phyloP scores from a whole-genome alignment of 2,113 vertebrate genomes.

The Larimichthys polyactis region DNA sequence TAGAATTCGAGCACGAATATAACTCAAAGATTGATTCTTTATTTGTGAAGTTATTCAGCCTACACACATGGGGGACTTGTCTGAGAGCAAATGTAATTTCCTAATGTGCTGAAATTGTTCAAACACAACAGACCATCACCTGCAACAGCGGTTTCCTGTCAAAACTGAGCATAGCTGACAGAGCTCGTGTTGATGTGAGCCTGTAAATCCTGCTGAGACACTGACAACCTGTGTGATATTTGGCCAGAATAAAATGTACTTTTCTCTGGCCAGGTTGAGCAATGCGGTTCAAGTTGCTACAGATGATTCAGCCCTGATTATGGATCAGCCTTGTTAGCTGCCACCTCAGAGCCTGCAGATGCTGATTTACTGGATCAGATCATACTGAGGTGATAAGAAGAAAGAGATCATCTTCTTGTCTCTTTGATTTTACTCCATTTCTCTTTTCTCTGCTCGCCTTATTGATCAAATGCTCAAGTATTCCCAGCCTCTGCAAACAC shows the following conservation, averaged over 20 bases:
- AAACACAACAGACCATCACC: slow-evolving; percentile 14
- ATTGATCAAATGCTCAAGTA: slow-evolving; percentile 41
- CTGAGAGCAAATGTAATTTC: slow-evolving; percentile 22
- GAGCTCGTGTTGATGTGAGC: neutral
- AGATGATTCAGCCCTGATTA: slow-evolving; percentile 43
- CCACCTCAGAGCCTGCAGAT: slow-evolving; percentile 44
- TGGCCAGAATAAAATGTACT: neutral
- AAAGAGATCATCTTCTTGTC: slow-evolving; percentile 21
- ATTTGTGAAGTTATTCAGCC: slow-evolving; percentile 15
- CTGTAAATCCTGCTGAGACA: slow-evolving; percentile 17
- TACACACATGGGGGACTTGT: neutral
- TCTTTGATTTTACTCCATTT: slow-evolving; percentile 34
- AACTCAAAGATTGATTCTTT: slow-evolving; percentile 19
- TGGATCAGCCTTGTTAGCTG: slow-evolving; percentile 61
- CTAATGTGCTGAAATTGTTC: slow-evolving; percentile 9
- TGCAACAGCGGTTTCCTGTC: neutral
- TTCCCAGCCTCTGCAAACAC: slow-evolving; percentile 19
- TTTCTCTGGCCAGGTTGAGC: slow-evolving; percentile 22
- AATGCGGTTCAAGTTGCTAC: slow-evolving; percentile 21
- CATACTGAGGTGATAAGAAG: slow-evolving; percentile 26
- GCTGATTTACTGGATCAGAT: slow-evolving; percentile 44
- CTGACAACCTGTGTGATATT: slow-evolving; percentile 5
- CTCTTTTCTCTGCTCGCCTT: slow-evolving; percentile 13
- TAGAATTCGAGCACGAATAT: slow-evolving; percentile 26
- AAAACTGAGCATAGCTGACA: neutral